Percentiles rank a stretch among this genome's conserved stretches.
Conservation (phyloP, 2,888 invertebrate species). For the Tineola bisselliella region DNA sequence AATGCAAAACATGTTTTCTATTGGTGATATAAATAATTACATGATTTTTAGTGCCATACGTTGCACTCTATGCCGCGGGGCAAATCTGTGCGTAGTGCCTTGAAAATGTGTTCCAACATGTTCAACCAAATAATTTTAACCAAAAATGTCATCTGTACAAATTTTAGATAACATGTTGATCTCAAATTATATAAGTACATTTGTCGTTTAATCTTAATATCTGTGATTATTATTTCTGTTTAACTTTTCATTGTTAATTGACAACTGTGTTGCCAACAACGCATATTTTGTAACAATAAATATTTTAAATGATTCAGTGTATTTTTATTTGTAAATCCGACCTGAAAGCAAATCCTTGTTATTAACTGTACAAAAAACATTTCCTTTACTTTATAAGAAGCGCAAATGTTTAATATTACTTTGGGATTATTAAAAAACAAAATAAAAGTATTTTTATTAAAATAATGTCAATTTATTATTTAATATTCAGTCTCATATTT, state of each 20-base stretch:
- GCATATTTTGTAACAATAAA: neutral
- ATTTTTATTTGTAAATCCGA: neutral
- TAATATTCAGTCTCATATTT: conserved; percentile 2
- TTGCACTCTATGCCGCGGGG: too few relatives aligned
- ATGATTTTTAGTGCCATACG: too few relatives aligned
- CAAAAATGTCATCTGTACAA: neutral
- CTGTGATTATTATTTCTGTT: conserved; percentile 7
- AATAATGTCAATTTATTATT: neutral
- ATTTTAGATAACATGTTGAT: conserved; percentile 11
- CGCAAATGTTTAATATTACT: too few relatives aligned
- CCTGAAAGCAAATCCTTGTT: too few relatives aligned
- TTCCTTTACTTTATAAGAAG: too few relatives aligned
- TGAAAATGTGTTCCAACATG: neutral
- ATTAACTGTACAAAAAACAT: too few relatives aligned
- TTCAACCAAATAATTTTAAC: neutral
- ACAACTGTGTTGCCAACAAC: neutral
- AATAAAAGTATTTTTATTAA: too few relatives aligned
- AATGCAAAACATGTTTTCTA: too few relatives aligned
- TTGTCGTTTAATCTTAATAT: conserved; percentile 3
- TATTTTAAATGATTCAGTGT: neutral
- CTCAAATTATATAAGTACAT: conserved; percentile 7
- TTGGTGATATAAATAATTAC: too few relatives aligned
- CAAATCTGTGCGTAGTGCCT: too few relatives aligned
- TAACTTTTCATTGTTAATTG: conserved; percentile 9
- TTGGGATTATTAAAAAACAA: neutral